A percentile compares a stretch with the other conserved stretches of the same genome.
These are phyloP conservation scores for Trisateles emortualis DNA, from an alignment of 2,888 invertebrate species.

Conservation along the genomic window DNA sequence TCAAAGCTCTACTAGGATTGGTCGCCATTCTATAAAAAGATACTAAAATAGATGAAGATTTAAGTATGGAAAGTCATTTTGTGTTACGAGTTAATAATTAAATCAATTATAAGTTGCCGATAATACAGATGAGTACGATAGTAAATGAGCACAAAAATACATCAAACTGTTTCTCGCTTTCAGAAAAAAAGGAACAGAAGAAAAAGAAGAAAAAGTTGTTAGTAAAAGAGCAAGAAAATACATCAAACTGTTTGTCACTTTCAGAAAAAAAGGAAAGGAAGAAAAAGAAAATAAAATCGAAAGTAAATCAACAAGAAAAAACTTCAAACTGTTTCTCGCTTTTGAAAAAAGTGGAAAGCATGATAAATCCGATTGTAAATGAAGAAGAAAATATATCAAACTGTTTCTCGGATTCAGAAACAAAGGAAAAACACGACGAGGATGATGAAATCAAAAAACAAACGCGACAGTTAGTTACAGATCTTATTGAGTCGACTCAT, in stretches of 20 bases:
- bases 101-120: too few species aligned
- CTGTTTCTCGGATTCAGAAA: slow-evolving; percentile 28
- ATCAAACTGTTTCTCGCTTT: slow-evolving; percentile 24
- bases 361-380: too few species aligned
- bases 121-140: too few species aligned
- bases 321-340: slow-evolving; percentile 24
- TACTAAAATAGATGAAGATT: too few species aligned
- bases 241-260: slow-evolving; percentile 24
- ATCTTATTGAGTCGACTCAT: slow-evolving; percentile 29
- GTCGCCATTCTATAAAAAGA: too few species aligned
- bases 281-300: too few species aligned
- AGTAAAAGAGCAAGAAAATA: too few species aligned
- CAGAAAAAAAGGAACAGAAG: slow-evolving; percentile 16
- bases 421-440: slow-evolving; percentile 8
- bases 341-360: slow-evolving; percentile 20
- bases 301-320: slow-evolving; percentile 3
- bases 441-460: slow-evolving; percentile 8
- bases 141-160: slow-evolving; percentile 9
- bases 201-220: slow-evolving; percentile 2
- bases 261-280: slow-evolving; percentile 19
- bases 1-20: too few species aligned
- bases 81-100: too few species aligned
- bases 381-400: slow-evolving; percentile 16
- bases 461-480: slow-evolving; percentile 14
- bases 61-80: too few species aligned